Evolutionary conservation across 2,888 invertebrate genomes (phyloP), one percentile per base, ranked within the genome.

Genomic region (Alloscopus bannaensis): DNA sequence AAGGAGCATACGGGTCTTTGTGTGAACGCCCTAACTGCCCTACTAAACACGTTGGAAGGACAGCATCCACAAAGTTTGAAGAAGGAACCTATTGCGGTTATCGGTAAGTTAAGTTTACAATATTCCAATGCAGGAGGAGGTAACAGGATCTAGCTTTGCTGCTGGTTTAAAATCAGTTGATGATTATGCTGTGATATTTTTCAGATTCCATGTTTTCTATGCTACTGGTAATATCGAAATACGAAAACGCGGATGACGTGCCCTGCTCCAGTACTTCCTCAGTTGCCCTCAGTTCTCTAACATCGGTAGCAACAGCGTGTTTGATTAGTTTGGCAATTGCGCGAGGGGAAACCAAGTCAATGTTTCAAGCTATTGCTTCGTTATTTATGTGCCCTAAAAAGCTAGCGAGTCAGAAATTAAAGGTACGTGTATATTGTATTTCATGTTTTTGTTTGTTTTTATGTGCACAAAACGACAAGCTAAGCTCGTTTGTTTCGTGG

Each of bases 291-390:
- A 92, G 91, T 81, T 92, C 91, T 85, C 91, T 98, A 86, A 95
- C 96, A 22, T 93, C 96, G 3, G 91, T 96, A 78, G 96, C 97
- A 65, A 96, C 96, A 88, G 94, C 98, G 1, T 97, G 97, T 86
- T 91, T 99, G 8, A 91, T 98, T 68, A 95, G 97, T 70, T 90
- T 99, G 80, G 95, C 96, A 16, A 95, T 98, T 60, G 97, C 98
- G 0, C 91, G 95, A 71, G 99, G 98, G 3, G 95, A 97, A 88
- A 95, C 97, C 11, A 96, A 96, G 79, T 94, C 96, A 87, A 92
- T 96, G 86, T 90, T 98, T 4, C 93, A 93, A 86, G 96, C 98
- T 3, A 92, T 95, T 42, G 93, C 95, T 2, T 94, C 96, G 28
- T 90, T 98, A 83, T 91, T 96, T 52, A 97, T 97, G 94, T 94